A percentile compares a stretch with the other conserved stretches of the same genome.
Evolutionary conservation across 37 sponge, comb jelly and placozoan genomes (phyloP).

Genomic region (Dysidea cf. avara): DNA sequence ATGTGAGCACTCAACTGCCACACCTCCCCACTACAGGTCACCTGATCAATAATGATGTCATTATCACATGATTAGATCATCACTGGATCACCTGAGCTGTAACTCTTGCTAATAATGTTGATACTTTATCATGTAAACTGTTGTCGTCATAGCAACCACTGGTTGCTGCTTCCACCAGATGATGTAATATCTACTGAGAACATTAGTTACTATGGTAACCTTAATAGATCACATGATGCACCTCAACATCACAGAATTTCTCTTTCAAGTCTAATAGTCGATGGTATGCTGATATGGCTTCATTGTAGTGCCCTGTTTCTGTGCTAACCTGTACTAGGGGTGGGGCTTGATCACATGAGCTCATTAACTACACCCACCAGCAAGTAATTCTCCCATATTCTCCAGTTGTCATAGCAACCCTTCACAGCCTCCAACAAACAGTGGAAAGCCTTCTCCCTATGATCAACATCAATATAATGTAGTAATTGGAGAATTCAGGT

Average conservation of each 20-base stretch:
- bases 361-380: conserved; percentile 37
- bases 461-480: background rate
- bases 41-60: conserved; percentile 8
- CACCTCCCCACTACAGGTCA: conserved; percentile 38
- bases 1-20: conserved; percentile 60
- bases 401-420: conserved; percentile 84
- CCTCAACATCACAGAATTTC: conserved; percentile 70
- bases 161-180: conserved; percentile 33
- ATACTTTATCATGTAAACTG: too few species aligned
- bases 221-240: conserved; percentile 15
- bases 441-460: conserved; percentile 61
- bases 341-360: background rate
- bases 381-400: conserved; percentile 93
- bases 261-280: conserved; percentile 72
- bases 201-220: background rate
- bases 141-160: too few species aligned
- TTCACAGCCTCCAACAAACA: conserved; percentile 74
- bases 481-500: too few species aligned
- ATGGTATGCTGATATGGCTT: conserved; percentile 66
- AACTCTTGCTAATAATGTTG: conserved; percentile 27
- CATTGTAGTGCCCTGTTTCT: conserved; percentile 62
- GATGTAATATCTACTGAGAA: conserved; percentile 11
- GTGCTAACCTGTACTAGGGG: conserved; percentile 60
- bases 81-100: conserved; percentile 21
- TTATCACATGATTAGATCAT: background rate